phyloP scores from a whole-genome alignment of 2,888 invertebrate species.

The Aleiodes testaceus region DNA sequence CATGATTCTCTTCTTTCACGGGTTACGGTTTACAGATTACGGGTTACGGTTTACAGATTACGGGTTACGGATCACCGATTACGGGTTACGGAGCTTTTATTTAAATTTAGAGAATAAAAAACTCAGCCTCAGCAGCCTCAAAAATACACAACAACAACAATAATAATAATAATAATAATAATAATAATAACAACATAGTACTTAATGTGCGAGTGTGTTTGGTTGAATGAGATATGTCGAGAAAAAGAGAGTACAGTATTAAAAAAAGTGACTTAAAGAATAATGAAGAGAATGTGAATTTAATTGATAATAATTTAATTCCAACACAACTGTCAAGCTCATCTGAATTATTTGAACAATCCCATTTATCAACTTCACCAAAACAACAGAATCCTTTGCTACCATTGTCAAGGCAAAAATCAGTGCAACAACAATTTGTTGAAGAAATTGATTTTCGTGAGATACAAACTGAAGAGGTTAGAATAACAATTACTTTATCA shows the following conservation, averaged over 20 bases:
- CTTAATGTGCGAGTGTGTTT: not conserved
- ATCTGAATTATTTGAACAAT: not conserved
- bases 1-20: too few species aligned
- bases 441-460: conserved; percentile 86
- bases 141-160: not conserved
- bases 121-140: too few species aligned
- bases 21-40: too few species aligned
- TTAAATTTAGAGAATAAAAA: too few species aligned
- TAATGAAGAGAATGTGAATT: not conserved
- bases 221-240: not conserved
- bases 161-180: too few species aligned
- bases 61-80: too few species aligned
- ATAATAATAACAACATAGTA: not conserved
- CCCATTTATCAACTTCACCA: conserved; percentile 26
- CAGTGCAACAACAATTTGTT: conserved; percentile 76
- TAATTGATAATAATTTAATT: not conserved
- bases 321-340: not conserved
- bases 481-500: conserved; percentile 53
- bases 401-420: conserved; percentile 31
- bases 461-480: conserved; percentile 83
- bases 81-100: too few species aligned
- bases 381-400: conserved; percentile 25
- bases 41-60: too few species aligned
- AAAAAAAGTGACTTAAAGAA: not conserved
- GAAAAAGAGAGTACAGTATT: not conserved